Conservation (phyloP, 2,888 invertebrate genomes). For the Polymixis flavicincta region DNA sequence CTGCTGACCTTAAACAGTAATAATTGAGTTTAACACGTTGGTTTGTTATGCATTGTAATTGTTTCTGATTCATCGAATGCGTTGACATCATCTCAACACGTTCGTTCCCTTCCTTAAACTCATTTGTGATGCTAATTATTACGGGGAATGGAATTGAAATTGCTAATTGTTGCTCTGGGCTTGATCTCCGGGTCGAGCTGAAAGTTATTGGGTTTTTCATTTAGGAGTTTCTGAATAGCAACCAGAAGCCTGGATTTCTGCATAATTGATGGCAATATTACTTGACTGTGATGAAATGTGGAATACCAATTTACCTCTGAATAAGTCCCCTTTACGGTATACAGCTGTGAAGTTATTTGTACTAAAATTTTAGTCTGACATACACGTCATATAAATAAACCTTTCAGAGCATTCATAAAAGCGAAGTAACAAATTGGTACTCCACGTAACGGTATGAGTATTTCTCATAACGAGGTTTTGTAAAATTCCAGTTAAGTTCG, state of each 20-base stretch:
- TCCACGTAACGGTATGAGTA: slow-evolving; percentile 17
- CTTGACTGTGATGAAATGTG: neutral
- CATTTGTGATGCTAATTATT: slow-evolving; percentile 16
- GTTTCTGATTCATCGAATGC: slow-evolving; percentile 50
- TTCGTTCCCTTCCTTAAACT: slow-evolving; percentile 20
- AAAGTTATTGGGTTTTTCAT: neutral
- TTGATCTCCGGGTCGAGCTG: neutral
- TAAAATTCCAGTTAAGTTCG: slow-evolving; percentile 36
- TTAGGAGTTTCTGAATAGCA: neutral
- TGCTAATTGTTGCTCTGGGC: neutral
- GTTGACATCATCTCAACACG: slow-evolving; percentile 49
- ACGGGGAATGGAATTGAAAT: neutral
- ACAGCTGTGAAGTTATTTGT: neutral
- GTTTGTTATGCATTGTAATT: slow-evolving; percentile 48
- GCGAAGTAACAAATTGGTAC: slow-evolving; percentile 38
- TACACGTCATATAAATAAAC: slow-evolving; percentile 14
- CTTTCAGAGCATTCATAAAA: slow-evolving; percentile 41
- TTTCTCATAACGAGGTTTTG: slow-evolving; percentile 26
- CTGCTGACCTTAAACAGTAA: slow-evolving; percentile 52
- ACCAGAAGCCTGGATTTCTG: neutral
- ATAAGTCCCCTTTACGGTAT: neutral
- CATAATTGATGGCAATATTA: neutral
- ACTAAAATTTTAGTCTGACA: slow-evolving; percentile 4
- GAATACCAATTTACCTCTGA: no score
- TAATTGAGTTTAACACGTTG: slow-evolving; percentile 47